Evolutionary conservation across 2,797 vertebrate species (phyloP).

Genomic region (Gallinago nigripennis): DNA sequence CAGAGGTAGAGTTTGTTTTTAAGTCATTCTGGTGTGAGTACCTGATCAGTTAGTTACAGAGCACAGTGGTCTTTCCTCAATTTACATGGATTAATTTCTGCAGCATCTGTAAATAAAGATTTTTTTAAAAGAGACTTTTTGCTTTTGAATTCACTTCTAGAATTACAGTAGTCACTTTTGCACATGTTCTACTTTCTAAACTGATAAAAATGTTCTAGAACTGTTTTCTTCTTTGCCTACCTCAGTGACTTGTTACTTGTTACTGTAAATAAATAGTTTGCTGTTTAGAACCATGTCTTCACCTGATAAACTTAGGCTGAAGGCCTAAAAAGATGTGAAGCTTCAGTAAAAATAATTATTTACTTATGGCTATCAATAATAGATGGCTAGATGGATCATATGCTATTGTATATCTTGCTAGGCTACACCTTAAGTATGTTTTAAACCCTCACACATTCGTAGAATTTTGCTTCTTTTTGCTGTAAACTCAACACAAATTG

Average conservation of each 20-base stretch:
- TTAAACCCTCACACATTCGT: neutral
- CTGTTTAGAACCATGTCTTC: neutral
- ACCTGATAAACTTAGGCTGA: neutral
- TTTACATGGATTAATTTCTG: slow-evolving; percentile 2
- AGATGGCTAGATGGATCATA: neutral
- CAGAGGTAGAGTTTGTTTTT: neutral
- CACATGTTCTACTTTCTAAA: slow-evolving; percentile 18
- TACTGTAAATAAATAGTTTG: neutral
- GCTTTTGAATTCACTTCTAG: neutral
- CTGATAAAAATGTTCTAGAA: slow-evolving; percentile 11
- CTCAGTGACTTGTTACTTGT: neutral
- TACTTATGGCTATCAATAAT: neutral
- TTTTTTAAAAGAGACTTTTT: neutral
- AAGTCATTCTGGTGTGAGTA: neutral
- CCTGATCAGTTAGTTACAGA: neutral
- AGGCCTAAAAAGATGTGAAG: neutral
- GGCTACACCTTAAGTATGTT: neutral
- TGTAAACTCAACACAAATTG: neutral
- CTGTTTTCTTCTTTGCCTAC: slow-evolving; percentile 18
- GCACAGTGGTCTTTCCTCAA: neutral
- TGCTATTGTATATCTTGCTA: neutral
- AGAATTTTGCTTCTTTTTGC: slow-evolving; percentile 24
- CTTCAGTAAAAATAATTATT: neutral
- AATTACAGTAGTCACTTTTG: neutral
- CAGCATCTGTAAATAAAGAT: slow-evolving; percentile 22